Conservation (phyloP, 2,888 invertebrate species). For the Ennomos quercinarius region DNA sequence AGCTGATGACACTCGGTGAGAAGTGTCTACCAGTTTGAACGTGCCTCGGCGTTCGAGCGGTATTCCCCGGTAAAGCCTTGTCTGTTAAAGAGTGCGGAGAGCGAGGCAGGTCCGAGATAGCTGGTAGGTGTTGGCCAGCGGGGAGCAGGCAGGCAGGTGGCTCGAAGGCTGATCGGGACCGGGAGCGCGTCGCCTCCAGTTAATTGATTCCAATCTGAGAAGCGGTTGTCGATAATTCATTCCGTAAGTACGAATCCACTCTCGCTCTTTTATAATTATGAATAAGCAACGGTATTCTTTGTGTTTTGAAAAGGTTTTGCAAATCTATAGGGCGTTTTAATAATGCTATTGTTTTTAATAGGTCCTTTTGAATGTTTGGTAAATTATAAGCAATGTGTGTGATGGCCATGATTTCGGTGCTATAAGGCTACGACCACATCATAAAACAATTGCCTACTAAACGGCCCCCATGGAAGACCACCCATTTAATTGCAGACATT, state of each 20-base stretch:
- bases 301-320: constrained; percentile 29
- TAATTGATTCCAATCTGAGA: constrained; percentile 82
- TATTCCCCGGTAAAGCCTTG: constrained; percentile 3
- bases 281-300: constrained; percentile 51
- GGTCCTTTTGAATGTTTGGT: no score
- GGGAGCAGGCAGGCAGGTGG: constrained; percentile 68
- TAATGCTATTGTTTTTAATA: no score
- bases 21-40: constrained; percentile 12
- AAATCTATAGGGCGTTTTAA: not conserved
- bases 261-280: constrained; percentile 39
- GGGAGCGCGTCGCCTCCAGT: constrained; percentile 73
- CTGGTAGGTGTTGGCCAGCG: constrained; percentile 38
- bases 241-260: constrained; percentile 55
- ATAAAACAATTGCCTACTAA: no score
- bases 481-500: constrained; percentile 74
- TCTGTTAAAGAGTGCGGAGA: constrained; percentile 3
- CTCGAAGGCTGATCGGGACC: constrained; percentile 70
- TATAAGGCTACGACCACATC: no score
- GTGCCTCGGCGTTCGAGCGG: constrained; percentile 17
- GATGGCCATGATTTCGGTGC: no score
- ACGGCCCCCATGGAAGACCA: no score
- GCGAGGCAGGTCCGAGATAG: constrained; percentile 18
- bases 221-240: constrained; percentile 69
- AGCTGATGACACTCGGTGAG: constrained; percentile 25
- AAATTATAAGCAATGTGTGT: no score